Base-by-base conservation (phyloP, 1,140 invertebrate genomes). In the Bombus confusus region DNA sequence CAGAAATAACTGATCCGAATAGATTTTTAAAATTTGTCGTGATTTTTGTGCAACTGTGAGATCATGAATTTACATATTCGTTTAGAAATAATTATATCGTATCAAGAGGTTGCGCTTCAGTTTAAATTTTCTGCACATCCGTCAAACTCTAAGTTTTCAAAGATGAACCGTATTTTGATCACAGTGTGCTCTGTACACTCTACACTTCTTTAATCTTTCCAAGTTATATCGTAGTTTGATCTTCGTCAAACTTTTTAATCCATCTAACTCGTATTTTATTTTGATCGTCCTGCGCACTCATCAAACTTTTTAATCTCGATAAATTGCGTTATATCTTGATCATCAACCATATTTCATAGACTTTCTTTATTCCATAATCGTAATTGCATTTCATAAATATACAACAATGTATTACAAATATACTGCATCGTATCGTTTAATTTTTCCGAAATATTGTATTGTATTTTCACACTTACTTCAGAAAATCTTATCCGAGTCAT, bases 191-290 rank as follows among this genome's bases (percentile, higher is more conserved):
- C 47, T 52, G 47, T 52, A 18, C 47, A 52, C 47, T 52, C 47
- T 52, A 52, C 47, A 39, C 2, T 15, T 62, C 25, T 62, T 77
- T 62, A 62, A 62, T 77, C 52, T 31, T 31, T 3, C 47, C 12
- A 59, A 76, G 75, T 64, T 62, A 39, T 41, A 41, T n/a, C 18
- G 15, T n/a, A 18, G 62, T 41, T 41, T 57, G 57, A 77, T 77
- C n/a, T 77, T 79, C 39, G 41, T 66, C n/a, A 28, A 28, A 79
- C 39, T 43, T 66, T 47, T 66, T 79, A 66, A 43, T 79, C n/a
- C n/a, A 6, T 34, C 62, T 18, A 66, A 66, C n/a, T 64, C 25
- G 9, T 10, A 39, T 66, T 15, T 79, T 79, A 66, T 66, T 79
- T 68, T 41, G 18, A 43, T 66, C 62, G 41, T 13, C 3, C 10